Evolutionary conservation across 2,888 invertebrate species (phyloP), one percentile per base, ranked within the genome.

Genomic region (Tryphoninae sp.): DNA sequence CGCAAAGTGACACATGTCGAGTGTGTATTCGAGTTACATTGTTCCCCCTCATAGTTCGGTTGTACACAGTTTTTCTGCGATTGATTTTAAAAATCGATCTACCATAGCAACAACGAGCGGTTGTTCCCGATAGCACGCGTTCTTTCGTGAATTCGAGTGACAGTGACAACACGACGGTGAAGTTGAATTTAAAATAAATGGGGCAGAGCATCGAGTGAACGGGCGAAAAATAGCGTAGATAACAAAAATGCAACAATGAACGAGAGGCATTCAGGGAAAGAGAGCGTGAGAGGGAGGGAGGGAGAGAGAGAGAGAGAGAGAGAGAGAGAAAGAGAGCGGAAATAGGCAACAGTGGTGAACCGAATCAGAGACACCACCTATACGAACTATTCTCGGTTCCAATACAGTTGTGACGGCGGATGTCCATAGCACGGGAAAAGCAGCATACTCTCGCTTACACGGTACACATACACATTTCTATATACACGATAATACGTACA

Each of bases 321-420:
- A 61, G 55, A 4, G 59, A 7, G 78, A 58, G 26, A 4, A 40
- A 7, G 75, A 58, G 68, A 73, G 23, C 62, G 72, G 67, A 78
- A 81, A 71, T 69, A 71, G 49, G 65, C 55, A 71, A 72, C 78
- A 74, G 78, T 68, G 72, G 72, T 49, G 62, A 78, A 71, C 69
- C 78, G 81, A 78, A 82, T 79, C 74, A 76, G 68, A 59, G 53
- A 80, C 75, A 75, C 75, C 9, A 62, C 58, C 53, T 72, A 61
- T 67, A 45, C 51, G 33, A 58, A 26, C 55, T 23, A 78, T 76
- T 59, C 72, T n/a, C 23, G 68, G 49, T 77, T 79, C 67, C 82
- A 79, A 79, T 79, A 79, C 76, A 82, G 78, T 76, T 79, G 82
- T 76, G 62, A 79, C 58, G 72, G 58, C 76, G 69, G 72, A 68